Evolutionary conservation across 2,113 vertebrate species (phyloP), one percentile per base, ranked within the genome.

Genomic region (Microcebus griseorufus): DNA sequence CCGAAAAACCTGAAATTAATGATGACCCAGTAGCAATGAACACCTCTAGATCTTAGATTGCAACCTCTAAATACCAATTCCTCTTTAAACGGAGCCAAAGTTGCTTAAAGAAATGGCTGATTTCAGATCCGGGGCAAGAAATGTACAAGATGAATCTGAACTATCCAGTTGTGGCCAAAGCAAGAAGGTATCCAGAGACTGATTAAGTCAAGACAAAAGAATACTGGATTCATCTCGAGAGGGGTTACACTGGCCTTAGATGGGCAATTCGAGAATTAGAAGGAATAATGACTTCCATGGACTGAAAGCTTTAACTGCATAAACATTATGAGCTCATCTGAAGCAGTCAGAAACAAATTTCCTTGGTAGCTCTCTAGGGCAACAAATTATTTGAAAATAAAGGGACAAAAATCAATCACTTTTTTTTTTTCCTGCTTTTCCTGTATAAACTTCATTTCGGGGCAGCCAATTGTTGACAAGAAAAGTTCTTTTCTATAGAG

Each of bases 221-320:
- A 65, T 17, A 25, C 34, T 29, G 37, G 78, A 65, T 92, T 83
- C 75, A 90, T 51, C 62, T 64, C 42, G 27, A 94, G 88, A 32
- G 55, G 32, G 6, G 10, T 94, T 58, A 70, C 8, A 32, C 39
- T 42, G 25, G 37, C 48, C 70, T 64, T 17, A 87, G 75, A 93
- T 32, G 73, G 51, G 48, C 65, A 93, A 90, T 73, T 92, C 95
- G 64, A 92, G 14, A 34, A 83, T 86, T 58, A 45, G 80, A 96
- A 83, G 48, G 27, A 96, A 83, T 79, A 94, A 88, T 85, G 62
- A 93, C 12, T 2, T 39, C 23, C 69, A 70, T 51, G 37, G 64
- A 70, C 42, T 48, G 37, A 96, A 96, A 92, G 81, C 34, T 72
- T 27, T 91, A 95, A 89, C 88, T 39, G n/a, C n/a, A 45, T 83